Evolutionary conservation across 2,888 invertebrate species (phyloP).

Genomic region (Tetragnatha montana): DNA sequence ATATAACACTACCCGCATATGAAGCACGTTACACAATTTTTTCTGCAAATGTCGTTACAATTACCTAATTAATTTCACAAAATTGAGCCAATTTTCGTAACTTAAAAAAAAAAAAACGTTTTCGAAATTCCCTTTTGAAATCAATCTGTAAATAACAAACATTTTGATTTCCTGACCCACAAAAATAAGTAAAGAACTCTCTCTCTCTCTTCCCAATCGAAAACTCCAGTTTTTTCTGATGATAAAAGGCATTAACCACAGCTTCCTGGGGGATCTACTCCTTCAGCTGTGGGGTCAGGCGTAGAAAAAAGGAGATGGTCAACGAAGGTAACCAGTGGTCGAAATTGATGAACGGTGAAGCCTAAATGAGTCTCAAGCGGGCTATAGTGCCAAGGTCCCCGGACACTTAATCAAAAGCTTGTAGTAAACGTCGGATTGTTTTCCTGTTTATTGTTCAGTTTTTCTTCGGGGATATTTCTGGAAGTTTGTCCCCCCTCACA

Average conservation of each 20-base stretch:
- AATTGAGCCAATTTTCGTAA: too few species aligned
- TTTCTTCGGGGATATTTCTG: background rate
- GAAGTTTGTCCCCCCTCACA: too few species aligned
- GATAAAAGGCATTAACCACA: background rate
- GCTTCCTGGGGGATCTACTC: background rate
- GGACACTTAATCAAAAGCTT: slow-evolving; percentile 47
- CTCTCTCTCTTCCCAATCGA: background rate
- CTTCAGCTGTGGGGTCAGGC: slow-evolving; percentile 12
- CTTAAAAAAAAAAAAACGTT: too few species aligned
- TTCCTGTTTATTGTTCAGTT: slow-evolving; percentile 22
- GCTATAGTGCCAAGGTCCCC: slow-evolving; percentile 38
- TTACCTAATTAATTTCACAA: too few species aligned
- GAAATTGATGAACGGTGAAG: slow-evolving; percentile 60
- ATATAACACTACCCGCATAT: too few species aligned
- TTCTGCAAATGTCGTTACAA: too few species aligned
- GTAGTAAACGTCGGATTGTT: slow-evolving; percentile 40
- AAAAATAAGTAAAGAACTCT: background rate
- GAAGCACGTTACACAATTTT: too few species aligned
- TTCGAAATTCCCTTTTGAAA: too few species aligned
- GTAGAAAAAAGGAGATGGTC: slow-evolving; percentile 29
- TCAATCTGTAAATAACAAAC: too few species aligned
- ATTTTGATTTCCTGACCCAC: too few species aligned
- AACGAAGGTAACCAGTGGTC: slow-evolving; percentile 37
- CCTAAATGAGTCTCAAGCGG: slow-evolving; percentile 49
- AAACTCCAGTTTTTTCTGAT: background rate